A percentile compares a stretch with the other conserved stretches of the same genome.
phyloP scores from a whole-genome alignment of 1,140 invertebrate genomes.

The Penaeus chinensis region DNA sequence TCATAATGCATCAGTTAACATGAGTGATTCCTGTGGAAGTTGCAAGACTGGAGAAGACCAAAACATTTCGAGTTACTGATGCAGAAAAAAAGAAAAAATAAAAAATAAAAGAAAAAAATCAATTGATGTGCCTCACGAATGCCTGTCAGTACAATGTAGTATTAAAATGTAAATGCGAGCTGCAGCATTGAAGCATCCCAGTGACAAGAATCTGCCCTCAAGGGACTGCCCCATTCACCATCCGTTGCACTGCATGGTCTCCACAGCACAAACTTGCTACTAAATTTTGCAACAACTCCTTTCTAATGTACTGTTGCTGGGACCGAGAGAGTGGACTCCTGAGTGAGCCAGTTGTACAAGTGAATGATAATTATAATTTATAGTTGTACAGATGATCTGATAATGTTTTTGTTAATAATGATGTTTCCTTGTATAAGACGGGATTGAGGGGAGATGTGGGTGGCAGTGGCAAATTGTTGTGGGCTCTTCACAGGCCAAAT shows the following conservation, averaged over 20 bases:
- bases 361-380: constrained; percentile 63
- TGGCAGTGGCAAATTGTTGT: constrained; percentile 34
- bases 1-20: constrained; percentile 1
- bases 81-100: background rate
- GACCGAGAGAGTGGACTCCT: constrained; percentile 55
- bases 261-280: constrained; percentile 61
- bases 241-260: constrained; percentile 47
- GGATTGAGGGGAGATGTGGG: constrained; percentile 57
- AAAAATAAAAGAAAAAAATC: constrained; percentile 14
- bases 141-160: constrained; percentile 61
- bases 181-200: constrained; percentile 54
- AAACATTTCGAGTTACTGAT: constrained; percentile 47
- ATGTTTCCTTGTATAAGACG: constrained; percentile 55
- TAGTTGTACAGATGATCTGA: constrained; percentile 62
- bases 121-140: constrained; percentile 58
- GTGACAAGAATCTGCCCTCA: constrained; percentile 36
- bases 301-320: constrained; percentile 48
- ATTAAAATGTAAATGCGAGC: constrained; percentile 48
- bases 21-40: constrained; percentile 16
- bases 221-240: constrained; percentile 44
- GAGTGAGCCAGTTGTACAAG: constrained; percentile 58
- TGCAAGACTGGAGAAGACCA: constrained; percentile 43
- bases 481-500: constrained; percentile 55
- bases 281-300: constrained; percentile 46
- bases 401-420: constrained; percentile 53